Conservation (phyloP, 2,797 vertebrate genomes). For the Tadarida brasiliensis region DNA sequence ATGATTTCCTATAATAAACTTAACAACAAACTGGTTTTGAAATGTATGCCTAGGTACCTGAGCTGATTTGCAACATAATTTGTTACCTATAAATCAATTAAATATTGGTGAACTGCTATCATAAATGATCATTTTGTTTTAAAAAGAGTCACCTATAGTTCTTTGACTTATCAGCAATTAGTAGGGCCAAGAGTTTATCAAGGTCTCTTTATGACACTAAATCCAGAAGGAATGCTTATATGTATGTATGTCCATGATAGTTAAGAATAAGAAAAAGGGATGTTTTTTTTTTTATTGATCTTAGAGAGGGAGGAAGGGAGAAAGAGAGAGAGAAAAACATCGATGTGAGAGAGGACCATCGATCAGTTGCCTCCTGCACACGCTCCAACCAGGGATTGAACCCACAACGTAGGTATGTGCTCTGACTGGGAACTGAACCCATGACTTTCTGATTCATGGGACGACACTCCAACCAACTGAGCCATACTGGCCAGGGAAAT, state of each 20-base stretch:
- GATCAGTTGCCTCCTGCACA: background rate
- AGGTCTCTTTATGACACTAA: slow-evolving; percentile 27
- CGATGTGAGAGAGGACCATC: background rate
- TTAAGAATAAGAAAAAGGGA: slow-evolving; percentile 14
- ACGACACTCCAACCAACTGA: background rate
- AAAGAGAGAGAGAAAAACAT: background rate
- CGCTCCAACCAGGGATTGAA: background rate
- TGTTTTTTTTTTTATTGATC: background rate
- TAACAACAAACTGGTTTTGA: slow-evolving; percentile 21
- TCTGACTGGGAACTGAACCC: background rate
- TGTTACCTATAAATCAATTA: slow-evolving; percentile 12
- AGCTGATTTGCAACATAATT: slow-evolving; percentile 12
- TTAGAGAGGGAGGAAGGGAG: background rate
- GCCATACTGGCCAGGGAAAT: background rate
- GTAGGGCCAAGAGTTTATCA: slow-evolving; percentile 20
- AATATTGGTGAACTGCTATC: background rate
- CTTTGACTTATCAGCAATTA: slow-evolving; percentile 24
- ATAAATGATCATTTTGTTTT: slow-evolving; percentile 54
- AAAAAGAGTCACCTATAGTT: slow-evolving; percentile 6
- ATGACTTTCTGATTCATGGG: background rate
- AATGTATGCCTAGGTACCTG: slow-evolving; percentile 4
- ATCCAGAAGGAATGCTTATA: background rate
- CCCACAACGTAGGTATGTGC: background rate
- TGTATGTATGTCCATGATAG: background rate
- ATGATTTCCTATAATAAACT: background rate